Evolutionary conservation across 2,888 invertebrate species (phyloP), one percentile per base, ranked within the genome.

Genomic region (Eumacrocentrus americanus): DNA sequence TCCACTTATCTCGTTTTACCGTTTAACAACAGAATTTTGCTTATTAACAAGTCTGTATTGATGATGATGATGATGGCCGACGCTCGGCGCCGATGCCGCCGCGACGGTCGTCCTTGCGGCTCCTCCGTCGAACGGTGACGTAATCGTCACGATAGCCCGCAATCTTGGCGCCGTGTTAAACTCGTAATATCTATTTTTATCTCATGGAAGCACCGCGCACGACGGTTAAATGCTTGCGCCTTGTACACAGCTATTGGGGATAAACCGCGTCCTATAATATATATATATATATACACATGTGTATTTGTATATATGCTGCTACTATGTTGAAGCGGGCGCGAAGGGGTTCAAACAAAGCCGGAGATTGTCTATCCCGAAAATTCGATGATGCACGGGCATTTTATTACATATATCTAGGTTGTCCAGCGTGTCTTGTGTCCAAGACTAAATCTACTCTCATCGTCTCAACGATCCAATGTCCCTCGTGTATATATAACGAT

Each of bases 151-250:
- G 82, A 82, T 82, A 81, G 81, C 79, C 81, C 83, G 83, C 82
- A 83, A 83, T 83, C 83, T 83, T 83, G 84, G 84, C 84, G 84
- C 84, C 84, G 83, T 74, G 77, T 78, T 81, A 80, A 81, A 81
- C 82, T 82, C 82, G 82, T 83, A 83, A 83, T 83, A 78, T 82
- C 83, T 84, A 84, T 84, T 83, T 84, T 84, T 84, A 83, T 81
- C 80, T 74, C 70, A 71, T 74, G 70, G 73, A 73, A 75, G 73
- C 72, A 73, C 60, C 66, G 64, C 63, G 53, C 66, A 52, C 37
- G 50, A 54, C 54, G 44, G 44, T 44, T 53, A 50, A 60, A 54
- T 54, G 34, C 60, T 54, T 54, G 47, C 47, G 50, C n/a, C 50
- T 50, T 48, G 38, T 29, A 51, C 25, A 51, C 25, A 53, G 34